A percentile compares a stretch with the other conserved stretches of the same genome.
Conservation (phyloP, 1,140 invertebrate species). For the Chrysopa pallens region DNA sequence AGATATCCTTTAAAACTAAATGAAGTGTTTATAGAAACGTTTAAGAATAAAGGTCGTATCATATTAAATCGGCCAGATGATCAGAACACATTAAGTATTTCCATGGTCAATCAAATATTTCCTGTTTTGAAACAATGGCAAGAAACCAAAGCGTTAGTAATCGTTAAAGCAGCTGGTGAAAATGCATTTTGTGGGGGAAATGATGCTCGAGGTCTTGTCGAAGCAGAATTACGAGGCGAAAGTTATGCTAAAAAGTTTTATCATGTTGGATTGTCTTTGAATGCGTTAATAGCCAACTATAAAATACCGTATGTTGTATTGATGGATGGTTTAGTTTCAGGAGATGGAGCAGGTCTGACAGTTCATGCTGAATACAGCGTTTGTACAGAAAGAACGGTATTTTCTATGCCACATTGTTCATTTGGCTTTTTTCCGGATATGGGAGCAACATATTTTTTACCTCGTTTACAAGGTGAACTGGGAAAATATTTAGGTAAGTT, state of each 20-base stretch:
- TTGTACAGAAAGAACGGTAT: slow-evolving; percentile 82
- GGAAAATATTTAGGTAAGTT: slow-evolving; percentile 70
- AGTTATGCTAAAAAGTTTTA: slow-evolving; percentile 61
- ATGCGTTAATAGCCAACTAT: slow-evolving; percentile 66
- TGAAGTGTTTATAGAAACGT: slow-evolving; percentile 12
- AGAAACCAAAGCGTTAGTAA: slow-evolving; percentile 53
- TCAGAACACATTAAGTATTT: slow-evolving; percentile 56
- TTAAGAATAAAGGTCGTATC: slow-evolving; percentile 50
- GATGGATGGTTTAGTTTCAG: slow-evolving; percentile 94
- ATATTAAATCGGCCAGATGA: slow-evolving; percentile 79
- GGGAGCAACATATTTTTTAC: slow-evolving; percentile 75
- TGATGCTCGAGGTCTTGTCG: slow-evolving; percentile 47
- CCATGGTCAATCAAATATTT: background rate
- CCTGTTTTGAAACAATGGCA: slow-evolving; percentile 53
- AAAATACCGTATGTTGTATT: slow-evolving; percentile 78
- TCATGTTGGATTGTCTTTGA: slow-evolving; percentile 68
- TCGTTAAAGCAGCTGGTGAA: slow-evolving; percentile 72
- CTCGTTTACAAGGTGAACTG: slow-evolving; percentile 62
- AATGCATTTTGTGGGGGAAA: slow-evolving; percentile 96
- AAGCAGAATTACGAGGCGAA: slow-evolving; percentile 39
- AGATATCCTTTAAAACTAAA: too few species aligned
- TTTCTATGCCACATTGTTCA: slow-evolving; percentile 91
- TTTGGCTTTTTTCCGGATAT: slow-evolving; percentile 94
- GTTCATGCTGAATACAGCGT: slow-evolving; percentile 79
- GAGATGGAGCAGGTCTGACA: slow-evolving; percentile 88